Percentiles rank a stretch among this genome's conserved stretches.
phyloP scores from a whole-genome alignment of 2,113 vertebrate genomes.

The Hemibagrus wyckioides region DNA sequence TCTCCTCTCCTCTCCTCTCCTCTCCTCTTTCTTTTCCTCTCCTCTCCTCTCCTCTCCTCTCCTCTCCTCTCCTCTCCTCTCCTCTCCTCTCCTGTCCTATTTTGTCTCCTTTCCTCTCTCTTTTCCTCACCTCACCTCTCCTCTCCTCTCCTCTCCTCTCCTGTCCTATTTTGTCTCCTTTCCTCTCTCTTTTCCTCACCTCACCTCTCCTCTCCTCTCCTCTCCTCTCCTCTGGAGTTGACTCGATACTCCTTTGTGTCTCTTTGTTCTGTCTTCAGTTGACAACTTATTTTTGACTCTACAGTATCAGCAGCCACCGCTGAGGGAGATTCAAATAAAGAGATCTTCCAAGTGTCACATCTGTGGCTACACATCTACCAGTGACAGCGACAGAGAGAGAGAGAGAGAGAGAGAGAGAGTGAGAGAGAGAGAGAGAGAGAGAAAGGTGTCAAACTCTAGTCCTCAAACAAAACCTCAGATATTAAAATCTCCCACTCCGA shows the following conservation, averaged over 20 bases:
- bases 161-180: not conserved
- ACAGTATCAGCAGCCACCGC: conserved; percentile 42
- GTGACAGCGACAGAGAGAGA: not conserved
- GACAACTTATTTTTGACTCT: conserved; percentile 57
- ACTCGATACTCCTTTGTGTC: conserved; percentile 27
- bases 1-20: too few species aligned
- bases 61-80: not conserved
- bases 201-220: not conserved
- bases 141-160: not conserved
- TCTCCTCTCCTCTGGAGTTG: conserved; percentile 38
- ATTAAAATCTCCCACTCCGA: conserved; percentile 30
- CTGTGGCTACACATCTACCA: conserved; percentile 29
- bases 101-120: not conserved
- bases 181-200: not conserved
- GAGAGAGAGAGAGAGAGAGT: conserved; percentile 2
- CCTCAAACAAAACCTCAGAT: conserved; percentile 22
- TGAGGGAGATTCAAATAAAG: conserved; percentile 44
- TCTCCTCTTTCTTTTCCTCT: too few species aligned
- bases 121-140: not conserved
- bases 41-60: too few species aligned
- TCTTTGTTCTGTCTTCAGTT: conserved; percentile 45
- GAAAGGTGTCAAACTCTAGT: not conserved
- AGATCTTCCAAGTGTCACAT: conserved; percentile 41
- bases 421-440: conserved; percentile 5
- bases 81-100: not conserved